Percentiles rank a stretch among this genome's conserved stretches.
Conservation (phyloP, 2,888 invertebrate genomes). For the Hypolimnas misippus region DNA sequence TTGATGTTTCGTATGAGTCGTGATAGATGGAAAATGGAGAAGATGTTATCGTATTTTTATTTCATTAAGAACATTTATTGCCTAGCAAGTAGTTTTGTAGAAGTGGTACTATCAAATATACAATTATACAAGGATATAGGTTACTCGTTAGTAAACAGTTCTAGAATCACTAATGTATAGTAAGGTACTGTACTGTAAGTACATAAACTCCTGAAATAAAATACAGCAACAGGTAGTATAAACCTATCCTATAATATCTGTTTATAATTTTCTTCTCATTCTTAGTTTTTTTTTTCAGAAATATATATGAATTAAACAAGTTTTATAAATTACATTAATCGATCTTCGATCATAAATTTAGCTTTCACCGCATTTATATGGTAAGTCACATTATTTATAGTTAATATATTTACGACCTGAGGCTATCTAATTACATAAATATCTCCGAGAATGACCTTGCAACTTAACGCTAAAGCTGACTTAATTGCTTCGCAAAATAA, state of each 20-base stretch:
- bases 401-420: neutral
- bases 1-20: neutral
- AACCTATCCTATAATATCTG: constrained; percentile 5
- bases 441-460: neutral
- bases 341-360: neutral
- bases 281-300: too few species aligned
- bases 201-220: too few species aligned
- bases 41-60: neutral
- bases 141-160: too few species aligned
- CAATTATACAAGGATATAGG: too few species aligned
- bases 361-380: neutral
- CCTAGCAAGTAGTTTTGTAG: too few species aligned
- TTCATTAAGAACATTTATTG: too few species aligned
- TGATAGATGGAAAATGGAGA: constrained; percentile 12
- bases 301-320: neutral
- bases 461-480: neutral
- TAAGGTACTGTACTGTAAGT: too few species aligned
- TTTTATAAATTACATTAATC: too few species aligned
- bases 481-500: neutral
- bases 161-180: too few species aligned
- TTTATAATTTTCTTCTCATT: too few species aligned
- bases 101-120: too few species aligned
- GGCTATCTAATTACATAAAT: neutral
- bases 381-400: neutral
- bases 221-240: too few species aligned